Conservation (phyloP, 2,888 invertebrate genomes). For the Phortica magna region DNA sequence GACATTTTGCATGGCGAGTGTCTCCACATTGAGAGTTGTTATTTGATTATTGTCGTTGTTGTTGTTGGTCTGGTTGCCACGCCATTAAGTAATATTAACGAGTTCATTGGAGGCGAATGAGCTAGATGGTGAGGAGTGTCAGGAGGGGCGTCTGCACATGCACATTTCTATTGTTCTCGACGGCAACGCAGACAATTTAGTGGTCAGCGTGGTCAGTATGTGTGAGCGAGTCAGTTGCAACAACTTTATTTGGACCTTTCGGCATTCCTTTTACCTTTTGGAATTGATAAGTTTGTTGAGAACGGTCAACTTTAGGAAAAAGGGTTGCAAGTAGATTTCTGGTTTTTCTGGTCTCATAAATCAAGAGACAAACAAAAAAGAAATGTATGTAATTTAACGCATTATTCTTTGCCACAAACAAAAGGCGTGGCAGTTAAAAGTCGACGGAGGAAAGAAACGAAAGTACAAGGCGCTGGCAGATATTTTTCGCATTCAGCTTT, state of each 20-base stretch:
- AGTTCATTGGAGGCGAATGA: conserved; percentile 48
- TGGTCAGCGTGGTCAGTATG: too few relatives aligned
- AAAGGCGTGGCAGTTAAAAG: conserved; percentile 2
- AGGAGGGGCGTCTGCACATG: neutral
- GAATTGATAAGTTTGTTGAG: too few relatives aligned
- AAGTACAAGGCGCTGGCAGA: conserved; percentile 43
- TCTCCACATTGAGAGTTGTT: conserved; percentile 20
- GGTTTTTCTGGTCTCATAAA: conserved; percentile 64
- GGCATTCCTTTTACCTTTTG: too few relatives aligned
- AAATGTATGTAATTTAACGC: conserved; percentile 41
- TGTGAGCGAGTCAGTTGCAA: too few relatives aligned
- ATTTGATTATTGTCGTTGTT: neutral
- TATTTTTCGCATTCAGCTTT: conserved; percentile 39
- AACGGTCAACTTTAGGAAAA: neutral
- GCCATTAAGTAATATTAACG: conserved; percentile 53
- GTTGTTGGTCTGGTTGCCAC: conserved; percentile 42
- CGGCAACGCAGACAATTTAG: too few relatives aligned
- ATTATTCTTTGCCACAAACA: conserved; percentile 34
- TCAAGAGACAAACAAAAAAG: conserved; percentile 56
- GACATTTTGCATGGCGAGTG: conserved; percentile 44
- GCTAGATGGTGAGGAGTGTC: neutral
- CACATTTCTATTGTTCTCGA: neutral
- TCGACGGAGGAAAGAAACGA: neutral
- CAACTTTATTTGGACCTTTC: too few relatives aligned
- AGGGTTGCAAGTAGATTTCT: conserved; percentile 39